phyloP scores from a whole-genome alignment of 1,140 invertebrate species.

The Ceratina calcarata region DNA sequence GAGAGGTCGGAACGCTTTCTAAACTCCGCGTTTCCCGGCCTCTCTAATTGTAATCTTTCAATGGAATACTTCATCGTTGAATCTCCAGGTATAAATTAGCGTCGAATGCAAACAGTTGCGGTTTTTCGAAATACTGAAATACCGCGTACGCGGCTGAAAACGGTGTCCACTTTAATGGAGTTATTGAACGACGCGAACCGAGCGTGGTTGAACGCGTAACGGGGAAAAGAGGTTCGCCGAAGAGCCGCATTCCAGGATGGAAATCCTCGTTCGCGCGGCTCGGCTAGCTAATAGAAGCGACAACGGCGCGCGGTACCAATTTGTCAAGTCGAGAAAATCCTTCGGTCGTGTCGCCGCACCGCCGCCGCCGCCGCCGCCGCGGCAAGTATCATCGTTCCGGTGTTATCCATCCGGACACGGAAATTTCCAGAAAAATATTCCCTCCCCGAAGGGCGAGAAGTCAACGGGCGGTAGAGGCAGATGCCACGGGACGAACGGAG shows the following conservation, averaged over 20 bases:
- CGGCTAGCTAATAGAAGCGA: slow-evolving; percentile 32
- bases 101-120: no score
- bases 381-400: slow-evolving; percentile 30
- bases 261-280: slow-evolving; percentile 31
- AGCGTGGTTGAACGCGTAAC: background rate
- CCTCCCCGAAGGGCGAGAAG: slow-evolving; percentile 45
- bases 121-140: no score
- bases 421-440: slow-evolving; percentile 61
- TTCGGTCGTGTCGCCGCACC: slow-evolving; percentile 25
- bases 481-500: slow-evolving; percentile 12
- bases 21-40: no score
- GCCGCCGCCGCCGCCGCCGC: no score
- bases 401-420: slow-evolving; percentile 37
- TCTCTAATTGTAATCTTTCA: no score
- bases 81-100: no score
- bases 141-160: background rate
- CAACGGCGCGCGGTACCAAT: slow-evolving; percentile 34
- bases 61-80: no score
- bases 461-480: slow-evolving; percentile 26
- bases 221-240: background rate
- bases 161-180: background rate
- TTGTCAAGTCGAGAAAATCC: slow-evolving; percentile 33
- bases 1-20: background rate
- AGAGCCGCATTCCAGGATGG: slow-evolving; percentile 2
- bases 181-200: background rate